Percentiles rank a stretch among this genome's conserved stretches.
Evolutionary conservation across 2,797 vertebrate species (phyloP).

Genomic region (Rhyacichthys aspro): DNA sequence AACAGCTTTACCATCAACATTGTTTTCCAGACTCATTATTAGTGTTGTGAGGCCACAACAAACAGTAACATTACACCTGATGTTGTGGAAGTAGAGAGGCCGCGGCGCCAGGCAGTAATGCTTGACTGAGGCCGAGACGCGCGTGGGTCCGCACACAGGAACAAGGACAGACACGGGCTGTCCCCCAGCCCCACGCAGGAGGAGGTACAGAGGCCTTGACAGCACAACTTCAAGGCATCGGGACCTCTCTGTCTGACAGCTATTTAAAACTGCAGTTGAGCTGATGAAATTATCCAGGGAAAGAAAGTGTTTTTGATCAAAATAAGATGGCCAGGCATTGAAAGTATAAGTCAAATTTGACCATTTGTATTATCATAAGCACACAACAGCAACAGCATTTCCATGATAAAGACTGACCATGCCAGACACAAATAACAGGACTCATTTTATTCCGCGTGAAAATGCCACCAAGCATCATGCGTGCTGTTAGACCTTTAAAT

Average conservation of each 20-base stretch:
- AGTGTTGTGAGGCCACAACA: conserved; percentile 83
- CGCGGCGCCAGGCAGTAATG: conserved; percentile 83
- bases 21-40: conserved; percentile 76
- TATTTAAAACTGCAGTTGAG: background rate
- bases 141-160: conserved; percentile 66
- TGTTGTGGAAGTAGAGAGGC: conserved; percentile 79
- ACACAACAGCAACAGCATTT: no score
- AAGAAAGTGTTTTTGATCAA: no score
- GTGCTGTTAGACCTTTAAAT: no score
- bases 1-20: conserved; percentile 71
- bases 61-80: conserved; percentile 86
- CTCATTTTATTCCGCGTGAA: no score
- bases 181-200: conserved; percentile 16
- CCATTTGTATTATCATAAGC: no score
- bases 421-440: no score
- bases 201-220: conserved; percentile 13
- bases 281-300: no score
- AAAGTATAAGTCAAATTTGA: no score
- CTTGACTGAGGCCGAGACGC: conserved; percentile 82
- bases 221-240: background rate
- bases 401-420: no score
- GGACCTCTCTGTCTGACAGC: conserved; percentile 1
- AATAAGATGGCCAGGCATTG: no score
- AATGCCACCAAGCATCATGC: no score
- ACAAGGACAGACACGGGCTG: conserved; percentile 59